Base-by-base conservation (phyloP, 2,797 vertebrate genomes). In the Staurois parvus region DNA sequence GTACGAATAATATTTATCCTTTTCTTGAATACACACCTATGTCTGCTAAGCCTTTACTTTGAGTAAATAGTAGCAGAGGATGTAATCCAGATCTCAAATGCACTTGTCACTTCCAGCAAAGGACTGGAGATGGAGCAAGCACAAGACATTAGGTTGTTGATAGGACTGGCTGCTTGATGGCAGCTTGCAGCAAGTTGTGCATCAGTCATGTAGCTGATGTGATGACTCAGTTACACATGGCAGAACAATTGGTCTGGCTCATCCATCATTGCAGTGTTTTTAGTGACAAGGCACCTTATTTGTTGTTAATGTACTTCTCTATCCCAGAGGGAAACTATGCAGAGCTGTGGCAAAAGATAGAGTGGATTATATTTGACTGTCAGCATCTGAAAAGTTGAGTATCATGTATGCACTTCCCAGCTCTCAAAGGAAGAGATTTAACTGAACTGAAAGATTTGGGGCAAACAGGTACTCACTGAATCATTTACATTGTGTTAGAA, bases 171-270 rank as follows among this genome's bases (percentile, higher is more conserved):
- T 59, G 78, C 42, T 24, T 34, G 45, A 42, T 70, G 74, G 45
- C 66, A 84, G n/a, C 64, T 10, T 30, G 19, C 29, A 7, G 70
- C 40, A 73, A 37, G 9, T 40, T 12, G 32, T 40, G 8, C 28
- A 78, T 62, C 67, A 56, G 82, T 70, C 74, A 59, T 84, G 73
- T 52, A 7, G 24, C 28, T 48, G 21, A 76, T 83, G 28, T 28
- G 34, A 42, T 73, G 79, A 30, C 66, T 84, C 81, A 2, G 40
- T 52, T 84, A 40, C 74, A 69, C 42, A 26, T 67, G n/a, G 15
- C 64, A 69, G 73, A 52, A 26, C 24, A 2, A 45, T 62, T 21
- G 29, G 0, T 11, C 17, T 73, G 62, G 11, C 79, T 74, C 72
- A 76, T 76, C 62, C 42, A 69, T 75, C 72, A 76, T 19, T 9